phyloP scores from a whole-genome alignment of 2,888 invertebrate species.

The Sisyra terminalis region DNA sequence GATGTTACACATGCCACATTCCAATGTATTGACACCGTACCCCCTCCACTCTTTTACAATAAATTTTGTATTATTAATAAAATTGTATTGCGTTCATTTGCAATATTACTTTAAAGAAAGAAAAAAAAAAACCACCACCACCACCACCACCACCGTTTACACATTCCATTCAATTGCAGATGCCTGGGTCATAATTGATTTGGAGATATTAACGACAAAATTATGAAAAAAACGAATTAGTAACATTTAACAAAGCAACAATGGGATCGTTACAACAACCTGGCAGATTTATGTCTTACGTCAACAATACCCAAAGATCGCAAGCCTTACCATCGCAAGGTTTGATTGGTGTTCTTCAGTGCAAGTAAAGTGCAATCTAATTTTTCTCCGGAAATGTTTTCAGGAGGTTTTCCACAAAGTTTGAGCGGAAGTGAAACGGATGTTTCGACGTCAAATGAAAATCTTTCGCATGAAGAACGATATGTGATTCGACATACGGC shows the following conservation, averaged over 20 bases:
- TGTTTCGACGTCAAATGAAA: slow-evolving; percentile 80
- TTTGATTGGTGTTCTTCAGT: slow-evolving; percentile 3
- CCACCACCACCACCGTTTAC: background rate
- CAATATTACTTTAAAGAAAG: background rate
- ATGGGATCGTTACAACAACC: slow-evolving; percentile 17
- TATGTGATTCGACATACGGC: slow-evolving; percentile 68
- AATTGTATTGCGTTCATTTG: slow-evolving; percentile 1
- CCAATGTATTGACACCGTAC: slow-evolving; percentile 6
- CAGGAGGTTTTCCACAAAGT: slow-evolving; percentile 51
- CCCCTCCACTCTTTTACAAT: slow-evolving; percentile 2
- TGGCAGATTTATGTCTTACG: slow-evolving; percentile 15
- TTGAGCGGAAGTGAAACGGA: slow-evolving; percentile 80
- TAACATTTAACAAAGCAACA: background rate
- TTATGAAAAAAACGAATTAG: background rate
- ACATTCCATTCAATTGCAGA: slow-evolving; percentile 1
- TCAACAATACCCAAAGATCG: slow-evolving; percentile 10
- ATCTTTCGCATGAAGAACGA: slow-evolving; percentile 69
- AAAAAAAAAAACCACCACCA: too few species aligned
- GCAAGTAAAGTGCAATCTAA: too few species aligned
- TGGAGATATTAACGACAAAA: background rate
- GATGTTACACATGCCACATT: slow-evolving; percentile 7
- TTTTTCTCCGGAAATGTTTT: slow-evolving; percentile 12
- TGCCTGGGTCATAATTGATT: background rate
- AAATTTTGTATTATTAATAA: slow-evolving; percentile 4
- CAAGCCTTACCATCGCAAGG: slow-evolving; percentile 15